phyloP scores from a whole-genome alignment of 2,113 vertebrate species.

The Lethenteron camtschaticum region DNA sequence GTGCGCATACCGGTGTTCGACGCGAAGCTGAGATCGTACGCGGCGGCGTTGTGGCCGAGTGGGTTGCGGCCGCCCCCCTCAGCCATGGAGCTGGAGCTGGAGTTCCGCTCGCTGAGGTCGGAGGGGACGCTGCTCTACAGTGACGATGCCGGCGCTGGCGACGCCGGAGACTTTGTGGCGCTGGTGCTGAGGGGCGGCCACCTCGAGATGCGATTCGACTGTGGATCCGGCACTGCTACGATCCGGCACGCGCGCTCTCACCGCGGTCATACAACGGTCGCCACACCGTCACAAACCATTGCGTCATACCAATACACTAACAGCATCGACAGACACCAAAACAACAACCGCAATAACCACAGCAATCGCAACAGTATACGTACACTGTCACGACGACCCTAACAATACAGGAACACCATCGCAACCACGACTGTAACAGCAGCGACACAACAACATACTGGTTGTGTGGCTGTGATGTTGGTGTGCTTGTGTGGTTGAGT shows the following conservation, averaged over 20 bases:
- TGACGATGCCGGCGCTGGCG: slow-evolving; percentile 49
- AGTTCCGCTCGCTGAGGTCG: slow-evolving; percentile 34
- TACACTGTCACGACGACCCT: no score
- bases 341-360: no score
- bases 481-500: no score
- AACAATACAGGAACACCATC: no score
- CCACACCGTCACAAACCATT: no score
- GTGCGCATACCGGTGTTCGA: slow-evolving; percentile 61
- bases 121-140: slow-evolving; percentile 69
- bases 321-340: no score
- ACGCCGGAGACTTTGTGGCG: slow-evolving; percentile 37
- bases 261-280: no score
- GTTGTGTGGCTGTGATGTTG: no score
- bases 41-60: slow-evolving; percentile 55
- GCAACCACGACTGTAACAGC: no score
- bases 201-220: slow-evolving; percentile 81
- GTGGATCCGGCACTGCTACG: slow-evolving; percentile 55
- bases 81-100: slow-evolving; percentile 79
- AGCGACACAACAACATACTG: no score
- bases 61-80: slow-evolving; percentile 57
- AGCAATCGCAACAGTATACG: no score
- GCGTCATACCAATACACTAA: no score
- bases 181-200: slow-evolving; percentile 42
- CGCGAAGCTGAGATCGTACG: slow-evolving; percentile 47
- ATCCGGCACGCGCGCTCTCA: slow-evolving; percentile 36